These are phyloP conservation scores for Popillia japonica DNA, from an alignment of 1,140 invertebrate species.

Conservation along the genomic window DNA sequence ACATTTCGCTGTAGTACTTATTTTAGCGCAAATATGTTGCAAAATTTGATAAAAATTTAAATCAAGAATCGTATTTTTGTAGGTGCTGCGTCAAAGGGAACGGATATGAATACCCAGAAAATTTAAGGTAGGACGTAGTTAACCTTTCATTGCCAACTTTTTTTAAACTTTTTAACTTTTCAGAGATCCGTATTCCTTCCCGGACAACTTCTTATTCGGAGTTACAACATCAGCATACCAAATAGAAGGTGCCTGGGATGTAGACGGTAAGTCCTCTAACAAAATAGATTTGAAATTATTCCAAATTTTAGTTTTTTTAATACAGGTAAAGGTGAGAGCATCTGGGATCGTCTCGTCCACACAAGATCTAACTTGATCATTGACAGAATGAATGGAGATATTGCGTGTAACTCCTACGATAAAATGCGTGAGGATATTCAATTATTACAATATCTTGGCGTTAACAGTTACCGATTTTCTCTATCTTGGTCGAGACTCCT, in stretches of 20 bases:
- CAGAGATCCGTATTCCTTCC: neutral
- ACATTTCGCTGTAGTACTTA: too few relatives aligned
- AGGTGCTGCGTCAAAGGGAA: neutral
- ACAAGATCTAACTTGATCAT: conserved; percentile 62
- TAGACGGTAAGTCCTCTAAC: neutral
- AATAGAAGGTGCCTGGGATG: conserved; percentile 24
- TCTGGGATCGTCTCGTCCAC: conserved; percentile 68
- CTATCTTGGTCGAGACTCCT: conserved; percentile 69
- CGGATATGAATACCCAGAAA: conserved; percentile 21
- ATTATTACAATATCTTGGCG: conserved; percentile 60
- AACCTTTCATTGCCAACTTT: neutral
- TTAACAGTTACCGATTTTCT: conserved; percentile 66
- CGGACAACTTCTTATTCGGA: conserved; percentile 1
- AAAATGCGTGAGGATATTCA: conserved; percentile 65
- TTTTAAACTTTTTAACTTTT: neutral
- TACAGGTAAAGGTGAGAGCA: conserved; percentile 62
- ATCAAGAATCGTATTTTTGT: neutral
- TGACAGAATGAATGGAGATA: conserved; percentile 64
- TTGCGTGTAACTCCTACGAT: conserved; percentile 68
- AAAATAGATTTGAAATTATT: neutral
- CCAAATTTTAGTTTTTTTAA: neutral
- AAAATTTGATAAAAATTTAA: too few relatives aligned
- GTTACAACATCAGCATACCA: conserved; percentile 12
- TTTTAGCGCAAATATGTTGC: too few relatives aligned
- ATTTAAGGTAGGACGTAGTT: too few relatives aligned